Evolutionary conservation across 2,888 invertebrate species (phyloP).

Genomic region (Drosophila paramelanica): DNA sequence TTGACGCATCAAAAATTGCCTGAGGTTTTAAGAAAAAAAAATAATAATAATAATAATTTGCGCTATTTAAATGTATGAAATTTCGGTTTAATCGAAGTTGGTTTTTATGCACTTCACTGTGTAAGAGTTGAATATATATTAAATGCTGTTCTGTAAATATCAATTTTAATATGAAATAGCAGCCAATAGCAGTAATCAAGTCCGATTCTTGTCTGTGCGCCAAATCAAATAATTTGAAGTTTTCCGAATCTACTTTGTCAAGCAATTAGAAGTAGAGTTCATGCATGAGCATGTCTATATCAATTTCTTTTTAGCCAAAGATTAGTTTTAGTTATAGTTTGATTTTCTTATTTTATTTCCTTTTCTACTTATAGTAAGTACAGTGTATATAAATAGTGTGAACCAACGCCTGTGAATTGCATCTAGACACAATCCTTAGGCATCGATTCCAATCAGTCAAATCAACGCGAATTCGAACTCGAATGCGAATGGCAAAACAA

Average conservation of each 20-base stretch:
- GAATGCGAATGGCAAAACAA: conserved; percentile 35
- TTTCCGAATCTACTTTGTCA: background rate
- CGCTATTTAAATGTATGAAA: conserved; percentile 31
- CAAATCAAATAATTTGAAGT: background rate
- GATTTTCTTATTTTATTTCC: background rate
- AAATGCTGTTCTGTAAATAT: background rate
- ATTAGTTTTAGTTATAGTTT: conserved; percentile 40
- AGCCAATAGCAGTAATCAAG: background rate
- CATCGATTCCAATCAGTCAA: conserved; percentile 18
- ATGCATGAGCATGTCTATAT: conserved; percentile 69
- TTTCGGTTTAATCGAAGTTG: conserved; percentile 47
- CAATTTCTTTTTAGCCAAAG: conserved; percentile 28
- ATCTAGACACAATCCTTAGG: conserved; percentile 42
- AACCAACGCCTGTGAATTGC: conserved; percentile 49
- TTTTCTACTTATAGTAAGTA: conserved; percentile 14
- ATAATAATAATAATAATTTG: conserved; percentile 9
- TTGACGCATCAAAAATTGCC: conserved; percentile 51
- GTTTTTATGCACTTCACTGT: conserved; percentile 58
- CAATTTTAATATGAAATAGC: background rate
- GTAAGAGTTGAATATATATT: conserved; percentile 17
- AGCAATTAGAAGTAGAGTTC: conserved; percentile 35
- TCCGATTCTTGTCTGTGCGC: conserved; percentile 12
- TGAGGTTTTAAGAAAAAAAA: conserved; percentile 2
- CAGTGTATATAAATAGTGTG: conserved; percentile 6
- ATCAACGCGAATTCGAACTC: conserved; percentile 39